phyloP scores from a whole-genome alignment of 2,888 invertebrate genomes.

The Myopa testacea region DNA sequence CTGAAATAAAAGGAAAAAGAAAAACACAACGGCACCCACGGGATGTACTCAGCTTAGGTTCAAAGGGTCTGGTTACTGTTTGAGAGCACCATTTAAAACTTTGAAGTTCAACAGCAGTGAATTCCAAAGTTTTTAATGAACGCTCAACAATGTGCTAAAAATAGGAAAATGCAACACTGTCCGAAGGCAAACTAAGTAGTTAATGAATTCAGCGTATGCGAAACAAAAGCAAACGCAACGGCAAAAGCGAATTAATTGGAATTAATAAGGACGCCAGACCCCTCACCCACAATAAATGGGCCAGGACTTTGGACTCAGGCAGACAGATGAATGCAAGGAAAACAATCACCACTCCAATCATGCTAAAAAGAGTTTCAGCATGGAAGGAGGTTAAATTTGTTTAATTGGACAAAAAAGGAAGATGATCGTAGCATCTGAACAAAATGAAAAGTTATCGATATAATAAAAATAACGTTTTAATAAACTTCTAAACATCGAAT shows the following conservation, averaged over 20 bases:
- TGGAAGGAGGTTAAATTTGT: too few species aligned
- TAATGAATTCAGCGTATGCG: background rate
- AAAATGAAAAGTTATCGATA: too few species aligned
- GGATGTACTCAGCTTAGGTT: background rate
- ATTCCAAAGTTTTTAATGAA: conserved; percentile 18
- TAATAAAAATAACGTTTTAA: too few species aligned
- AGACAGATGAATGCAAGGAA: too few species aligned
- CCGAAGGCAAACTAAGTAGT: background rate
- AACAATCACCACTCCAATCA: too few species aligned
- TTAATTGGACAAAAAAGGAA: too few species aligned
- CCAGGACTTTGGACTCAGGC: too few species aligned
- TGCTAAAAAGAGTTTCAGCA: too few species aligned
- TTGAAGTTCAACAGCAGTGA: conserved; percentile 4
- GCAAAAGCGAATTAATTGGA: background rate
- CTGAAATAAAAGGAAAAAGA: background rate
- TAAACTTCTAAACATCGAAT: too few species aligned
- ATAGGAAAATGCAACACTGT: background rate
- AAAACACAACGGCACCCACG: background rate
- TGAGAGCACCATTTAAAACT: conserved; percentile 5
- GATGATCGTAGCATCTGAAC: too few species aligned
- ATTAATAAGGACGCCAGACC: conserved; percentile 8
- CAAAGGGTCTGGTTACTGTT: background rate
- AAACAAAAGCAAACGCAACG: background rate
- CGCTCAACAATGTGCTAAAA: background rate
- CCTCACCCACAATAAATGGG: background rate